Evolutionary conservation across 2,797 vertebrate species (phyloP), one percentile per base, ranked within the genome.

Genomic region (Smutsia temminckii): DNA sequence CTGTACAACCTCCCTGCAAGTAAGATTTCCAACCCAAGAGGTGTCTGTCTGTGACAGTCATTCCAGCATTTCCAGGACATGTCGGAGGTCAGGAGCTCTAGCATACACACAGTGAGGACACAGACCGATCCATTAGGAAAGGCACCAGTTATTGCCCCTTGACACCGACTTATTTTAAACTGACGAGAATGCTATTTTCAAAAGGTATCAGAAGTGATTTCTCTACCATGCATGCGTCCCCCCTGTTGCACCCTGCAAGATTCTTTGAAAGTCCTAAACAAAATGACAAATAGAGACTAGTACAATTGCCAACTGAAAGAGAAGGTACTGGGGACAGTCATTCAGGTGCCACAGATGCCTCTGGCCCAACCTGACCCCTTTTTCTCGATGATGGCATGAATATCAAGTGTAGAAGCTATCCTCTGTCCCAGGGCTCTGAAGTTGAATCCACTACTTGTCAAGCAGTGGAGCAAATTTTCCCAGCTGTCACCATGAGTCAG

Each of bases 401-500:
- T 79, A 34, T 40, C 4, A 1, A 21, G 8, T 5, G 5, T 64
- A 29, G 75, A 40, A 86, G 20, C 16, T 55, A 21, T 57, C 37
- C 17, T 42, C 46, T 59, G 29, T 59, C 71, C 77, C 72, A 27
- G 23, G 20, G 10, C 32, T 77, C 59, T 93, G 78, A 66, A 77
- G 57, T 29, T 55, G 16, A 94, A 89, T 57, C 78, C 46, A 18
- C n/a, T 17, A 53, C 84, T 77, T 53, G 27, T 49, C 80, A 81
- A 74, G 63, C 46, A 69, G 1, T 6, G 13, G n/a, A 23, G 34
- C 32, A 91, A 55, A 57, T 11, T 90, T 92, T 42, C 78, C 75
- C 79, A 72, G 93, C 88, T 83, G 46, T 89, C 84, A 64, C 66
- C 91, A 63, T 14, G 27, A 89, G 59, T 86, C 27, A 59, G 59